Conservation (phyloP, 2,113 vertebrate genomes). For the Bombycilla garrulus region DNA sequence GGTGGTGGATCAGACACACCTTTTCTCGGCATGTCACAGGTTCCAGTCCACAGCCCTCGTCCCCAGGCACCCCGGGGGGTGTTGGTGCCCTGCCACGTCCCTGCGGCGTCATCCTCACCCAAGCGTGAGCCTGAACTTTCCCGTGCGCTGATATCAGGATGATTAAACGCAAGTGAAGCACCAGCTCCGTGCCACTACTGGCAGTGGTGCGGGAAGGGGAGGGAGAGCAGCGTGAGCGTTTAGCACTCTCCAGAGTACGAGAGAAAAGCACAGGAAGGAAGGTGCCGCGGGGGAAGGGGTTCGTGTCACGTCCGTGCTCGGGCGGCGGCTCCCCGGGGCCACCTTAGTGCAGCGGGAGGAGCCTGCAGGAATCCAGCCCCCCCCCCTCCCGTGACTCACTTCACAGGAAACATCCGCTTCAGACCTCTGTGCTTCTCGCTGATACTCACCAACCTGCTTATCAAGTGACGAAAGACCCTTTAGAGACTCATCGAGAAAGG, state of each 20-base stretch:
- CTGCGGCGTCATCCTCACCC: background rate
- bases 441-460: background rate
- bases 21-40: background rate
- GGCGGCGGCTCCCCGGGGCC: background rate
- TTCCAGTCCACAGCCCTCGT: background rate
- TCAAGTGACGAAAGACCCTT: background rate
- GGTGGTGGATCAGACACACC: background rate
- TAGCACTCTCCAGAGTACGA: background rate
- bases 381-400: background rate
- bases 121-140: background rate
- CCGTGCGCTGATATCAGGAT: background rate
- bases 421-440: background rate
- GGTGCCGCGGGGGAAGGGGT: fast-evolving
- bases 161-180: background rate
- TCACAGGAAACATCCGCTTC: background rate
- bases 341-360: background rate
- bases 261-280: background rate
- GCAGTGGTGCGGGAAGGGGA: background rate
- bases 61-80: background rate
- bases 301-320: background rate
- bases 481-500: background rate
- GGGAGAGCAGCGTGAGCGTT: background rate
- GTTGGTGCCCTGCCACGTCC: background rate
- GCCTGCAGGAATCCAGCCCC: background rate
- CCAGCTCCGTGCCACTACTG: background rate